Evolutionary conservation across 53 echinoderm and acorn worm species (phyloP), one percentile per base, ranked within the genome.

Genomic region (Echinarachnius parma): DNA sequence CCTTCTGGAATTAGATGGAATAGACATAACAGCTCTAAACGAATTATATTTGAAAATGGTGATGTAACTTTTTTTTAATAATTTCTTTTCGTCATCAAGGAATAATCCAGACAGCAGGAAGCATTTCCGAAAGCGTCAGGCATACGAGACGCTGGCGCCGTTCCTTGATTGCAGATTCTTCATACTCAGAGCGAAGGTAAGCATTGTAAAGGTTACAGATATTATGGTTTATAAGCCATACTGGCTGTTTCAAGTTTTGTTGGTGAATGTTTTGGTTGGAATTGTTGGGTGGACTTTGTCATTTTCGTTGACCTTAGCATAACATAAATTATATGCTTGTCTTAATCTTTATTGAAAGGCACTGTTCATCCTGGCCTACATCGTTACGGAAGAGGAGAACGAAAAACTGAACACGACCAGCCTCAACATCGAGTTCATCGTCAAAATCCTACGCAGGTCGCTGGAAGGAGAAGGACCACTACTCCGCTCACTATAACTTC

Each of bases 341-440:
- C 54, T 31, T 49, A 21, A 50, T 50, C 4, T 23, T 2, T 50
- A 21, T 50, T 5, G 3, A 0, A 18, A 69, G 70, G 70, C 70
- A 25, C 82, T 87, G 16, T 87, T 82, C 48, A 45, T 62, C 22
- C 39, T 87, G 31, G 87, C 83, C 15, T 87, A 82, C 63, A 78
- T 87, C 28, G 71, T 87, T 21, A 87, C 76, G 5, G 87, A 87
- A 25, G 87, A 87, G 28, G 87, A 87, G 47, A 87, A 77, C 71
- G 81, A 64, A 34, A 48, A 61, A 44, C 53, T 87, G 15, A 87
- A 62, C 53, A 70, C 78, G 14, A 34, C 52, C 18, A 61, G 25
- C 26, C 37, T 31, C 70, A 87, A 70, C 63, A 70, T 82, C 34
- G 64, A 77, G 32, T 82, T 80, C 45, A 44, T 77, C 22, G 36